phyloP scores from a whole-genome alignment of 1,140 invertebrate genomes.

The Conopomorpha cramerella region DNA sequence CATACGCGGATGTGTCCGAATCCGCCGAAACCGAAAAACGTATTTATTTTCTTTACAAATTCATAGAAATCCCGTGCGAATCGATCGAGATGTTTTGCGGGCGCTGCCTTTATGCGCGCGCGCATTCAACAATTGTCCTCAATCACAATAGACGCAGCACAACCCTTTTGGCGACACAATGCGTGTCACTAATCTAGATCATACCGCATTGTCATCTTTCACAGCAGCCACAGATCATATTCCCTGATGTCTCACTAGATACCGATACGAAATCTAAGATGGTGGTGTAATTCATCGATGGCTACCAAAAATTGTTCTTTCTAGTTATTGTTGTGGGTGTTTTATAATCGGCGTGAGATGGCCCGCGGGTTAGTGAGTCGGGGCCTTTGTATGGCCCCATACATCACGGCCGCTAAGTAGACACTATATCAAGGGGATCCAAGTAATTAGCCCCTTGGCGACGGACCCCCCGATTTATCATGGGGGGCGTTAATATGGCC shows the following conservation, averaged over 20 bases:
- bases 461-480: conserved; percentile 55
- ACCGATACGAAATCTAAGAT: too few species aligned
- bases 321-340: too few species aligned
- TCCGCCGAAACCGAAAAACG: too few species aligned
- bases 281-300: too few species aligned
- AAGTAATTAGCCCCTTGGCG: conserved; percentile 56
- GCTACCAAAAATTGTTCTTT: conserved; percentile 1
- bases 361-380: conserved; percentile 39
- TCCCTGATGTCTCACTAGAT: conserved; percentile 11
- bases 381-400: conserved; percentile 44
- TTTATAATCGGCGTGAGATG: conserved; percentile 16
- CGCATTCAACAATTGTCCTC: too few species aligned
- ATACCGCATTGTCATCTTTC: conserved; percentile 6
- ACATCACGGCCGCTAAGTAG: conserved; percentile 55
- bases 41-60: conserved; percentile 6
- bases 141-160: not conserved
- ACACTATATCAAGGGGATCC: conserved; percentile 57
- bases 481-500: conserved; percentile 50
- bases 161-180: conserved; percentile 7
- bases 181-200: conserved; percentile 8
- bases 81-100: conserved; percentile 3
- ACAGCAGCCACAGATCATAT: conserved; percentile 22
- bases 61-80: conserved; percentile 6
- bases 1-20: too few species aligned
- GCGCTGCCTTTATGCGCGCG: not conserved